Evolutionary conservation across 2,113 vertebrate genomes (phyloP).

Genomic region (Leptobrachium leishanense): DNA sequence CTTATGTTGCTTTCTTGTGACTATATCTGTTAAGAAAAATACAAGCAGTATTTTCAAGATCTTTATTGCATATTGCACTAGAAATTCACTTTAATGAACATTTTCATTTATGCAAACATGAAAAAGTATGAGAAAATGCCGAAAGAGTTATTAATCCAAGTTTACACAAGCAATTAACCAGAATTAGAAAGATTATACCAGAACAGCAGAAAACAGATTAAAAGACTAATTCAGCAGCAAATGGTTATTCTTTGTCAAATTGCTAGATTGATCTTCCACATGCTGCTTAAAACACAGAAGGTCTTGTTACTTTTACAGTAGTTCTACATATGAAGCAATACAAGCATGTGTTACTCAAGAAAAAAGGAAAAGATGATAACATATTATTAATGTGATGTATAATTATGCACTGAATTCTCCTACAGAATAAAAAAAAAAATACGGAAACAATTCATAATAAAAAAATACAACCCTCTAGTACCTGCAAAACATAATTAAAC

Average conservation of each 20-base stretch:
- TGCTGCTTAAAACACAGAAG: not conserved
- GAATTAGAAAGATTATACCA: constrained; percentile 5
- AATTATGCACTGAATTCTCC: not conserved
- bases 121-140: not conserved
- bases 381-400: not conserved
- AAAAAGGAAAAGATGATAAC: not conserved
- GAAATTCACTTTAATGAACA: too few relatives aligned
- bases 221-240: constrained; percentile 24
- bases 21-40: too few relatives aligned
- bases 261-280: not conserved
- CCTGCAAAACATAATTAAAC: too few relatives aligned
- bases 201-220: constrained; percentile 16
- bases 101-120: not conserved
- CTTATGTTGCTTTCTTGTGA: too few relatives aligned
- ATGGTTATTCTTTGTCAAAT: constrained; percentile 12
- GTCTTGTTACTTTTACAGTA: not conserved
- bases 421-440: too few relatives aligned
- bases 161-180: constrained; percentile 20
- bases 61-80: too few relatives aligned
- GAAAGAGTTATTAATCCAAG: constrained; percentile 12
- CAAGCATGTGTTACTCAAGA: not conserved
- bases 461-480: too few relatives aligned
- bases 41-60: too few relatives aligned
- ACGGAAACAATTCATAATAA: too few relatives aligned
- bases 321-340: not conserved